Conservation (phyloP, 1,140 invertebrate species). For the Charaxes varanes region DNA sequence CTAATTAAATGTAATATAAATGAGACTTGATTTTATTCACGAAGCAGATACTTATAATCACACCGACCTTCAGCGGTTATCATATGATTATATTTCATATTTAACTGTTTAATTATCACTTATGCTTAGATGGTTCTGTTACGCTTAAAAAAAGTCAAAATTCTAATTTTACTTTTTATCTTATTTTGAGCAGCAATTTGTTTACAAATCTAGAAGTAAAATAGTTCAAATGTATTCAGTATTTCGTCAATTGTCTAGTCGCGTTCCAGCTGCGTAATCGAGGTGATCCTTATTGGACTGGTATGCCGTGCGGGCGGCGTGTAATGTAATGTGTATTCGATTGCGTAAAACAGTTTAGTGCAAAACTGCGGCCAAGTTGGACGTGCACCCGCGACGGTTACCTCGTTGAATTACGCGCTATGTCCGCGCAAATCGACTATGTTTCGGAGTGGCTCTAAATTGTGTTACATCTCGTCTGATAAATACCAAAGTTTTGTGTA, state of each 20-base stretch:
- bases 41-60: too few relatives aligned
- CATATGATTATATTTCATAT: too few relatives aligned
- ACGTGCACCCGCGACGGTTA: constrained; percentile 28
- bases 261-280: constrained; percentile 53
- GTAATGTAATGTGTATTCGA: constrained; percentile 33
- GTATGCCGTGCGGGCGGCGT: constrained; percentile 60
- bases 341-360: constrained; percentile 62
- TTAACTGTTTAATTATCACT: too few relatives aligned
- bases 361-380: constrained; percentile 32
- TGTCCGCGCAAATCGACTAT: constrained; percentile 1
- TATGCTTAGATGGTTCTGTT: too few relatives aligned
- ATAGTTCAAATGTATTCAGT: too few relatives aligned
- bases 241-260: constrained; percentile 45
- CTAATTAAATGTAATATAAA: too few relatives aligned
- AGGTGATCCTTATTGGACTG: constrained; percentile 64
- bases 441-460: neutral
- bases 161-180: too few relatives aligned
- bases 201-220: too few relatives aligned
- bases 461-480: neutral
- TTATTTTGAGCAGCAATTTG: neutral
- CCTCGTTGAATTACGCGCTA: constrained; percentile 11
- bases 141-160: too few relatives aligned
- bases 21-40: too few relatives aligned
- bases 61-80: too few relatives aligned
- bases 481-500: constrained; percentile 10